Base-by-base conservation (phyloP, 2,113 vertebrate genomes). In the Tringa solitaria region DNA sequence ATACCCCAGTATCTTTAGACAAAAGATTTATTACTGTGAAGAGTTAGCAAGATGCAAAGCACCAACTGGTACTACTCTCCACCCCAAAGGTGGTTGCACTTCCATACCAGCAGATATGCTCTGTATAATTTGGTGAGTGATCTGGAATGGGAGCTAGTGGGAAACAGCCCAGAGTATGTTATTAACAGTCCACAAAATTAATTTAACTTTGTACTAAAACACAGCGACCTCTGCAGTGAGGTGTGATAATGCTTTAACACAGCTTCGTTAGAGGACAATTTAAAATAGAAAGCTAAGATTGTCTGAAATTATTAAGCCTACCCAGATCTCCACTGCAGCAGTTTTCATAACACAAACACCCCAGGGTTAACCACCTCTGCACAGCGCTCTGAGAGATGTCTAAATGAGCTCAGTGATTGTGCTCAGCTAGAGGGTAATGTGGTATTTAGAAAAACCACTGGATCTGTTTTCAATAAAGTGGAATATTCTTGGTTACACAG, bases 371-470 rank as follows among this genome's bases (percentile, higher is more conserved):
- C 35, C n/a, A 84, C 39, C 21, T 51, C 69, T 56, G 8, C 6
- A 1, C 33, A 56, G 46, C 0, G 0, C 43, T 43, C 26, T 0
- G 0, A 78, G 27, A 32, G 50, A 72, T 72, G 78, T 95, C 59
- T 43, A 39, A 68, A 43, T n/a, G 26, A 94, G 43, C n/a, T 77
- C 37, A 51, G 51, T 75, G 41, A 41, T 84, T 32, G 43, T 72
- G 46, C 73, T 90, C n/a, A 54, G 43, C 72, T 78, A 69, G 41
- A 17, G 67, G n/a, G 56, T 84, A 65, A 70, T 9, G n/a, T 0
- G 1, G 26, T 50, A 50, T 39, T 91, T 89, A 50, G 33, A 76
- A 89, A 89, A 65, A 33, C 12, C 23, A 61, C 7, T 64, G 73
- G 10, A 45, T 89, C 24, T 83, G 18, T 83, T 87, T 89, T 72